Percentiles rank a stretch among this genome's conserved stretches.
Evolutionary conservation across 2,113 vertebrate genomes (phyloP).

Genomic region (Herpetotheres cachinnans): DNA sequence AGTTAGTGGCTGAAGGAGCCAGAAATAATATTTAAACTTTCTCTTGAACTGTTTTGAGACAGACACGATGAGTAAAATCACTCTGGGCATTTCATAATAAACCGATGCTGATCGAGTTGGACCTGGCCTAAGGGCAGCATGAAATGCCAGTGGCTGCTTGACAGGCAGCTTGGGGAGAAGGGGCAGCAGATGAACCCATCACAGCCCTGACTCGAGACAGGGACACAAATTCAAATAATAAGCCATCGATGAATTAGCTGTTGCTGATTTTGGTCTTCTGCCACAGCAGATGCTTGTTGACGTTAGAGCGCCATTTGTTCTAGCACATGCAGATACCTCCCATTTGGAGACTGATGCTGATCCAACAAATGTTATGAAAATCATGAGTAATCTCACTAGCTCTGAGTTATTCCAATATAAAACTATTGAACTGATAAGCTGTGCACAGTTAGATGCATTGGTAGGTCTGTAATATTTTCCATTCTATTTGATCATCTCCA

Average conservation of each 20-base stretch:
- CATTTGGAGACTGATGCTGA: background rate
- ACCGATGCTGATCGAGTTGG: background rate
- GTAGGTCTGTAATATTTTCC: background rate
- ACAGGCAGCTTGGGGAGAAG: background rate
- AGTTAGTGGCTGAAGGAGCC: background rate
- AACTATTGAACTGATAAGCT: background rate
- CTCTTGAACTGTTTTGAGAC: background rate
- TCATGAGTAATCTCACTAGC: background rate
- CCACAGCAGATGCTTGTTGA: background rate
- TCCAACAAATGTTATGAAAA: background rate
- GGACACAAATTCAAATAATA: background rate
- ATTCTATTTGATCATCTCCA: background rate
- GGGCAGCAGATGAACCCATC: background rate
- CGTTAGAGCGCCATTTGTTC: background rate
- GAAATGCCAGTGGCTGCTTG: background rate
- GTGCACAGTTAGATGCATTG: background rate
- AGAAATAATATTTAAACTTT: slow-evolving; percentile 47
- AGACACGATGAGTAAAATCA: background rate
- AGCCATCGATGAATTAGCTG: background rate
- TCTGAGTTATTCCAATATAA: background rate
- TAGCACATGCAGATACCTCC: background rate
- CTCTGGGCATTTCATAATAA: background rate
- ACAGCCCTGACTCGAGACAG: background rate
- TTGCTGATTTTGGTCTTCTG: background rate
- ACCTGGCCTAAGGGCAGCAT: background rate